phyloP scores from a whole-genome alignment of 1,140 invertebrate genomes.

The Drepana arcuata region DNA sequence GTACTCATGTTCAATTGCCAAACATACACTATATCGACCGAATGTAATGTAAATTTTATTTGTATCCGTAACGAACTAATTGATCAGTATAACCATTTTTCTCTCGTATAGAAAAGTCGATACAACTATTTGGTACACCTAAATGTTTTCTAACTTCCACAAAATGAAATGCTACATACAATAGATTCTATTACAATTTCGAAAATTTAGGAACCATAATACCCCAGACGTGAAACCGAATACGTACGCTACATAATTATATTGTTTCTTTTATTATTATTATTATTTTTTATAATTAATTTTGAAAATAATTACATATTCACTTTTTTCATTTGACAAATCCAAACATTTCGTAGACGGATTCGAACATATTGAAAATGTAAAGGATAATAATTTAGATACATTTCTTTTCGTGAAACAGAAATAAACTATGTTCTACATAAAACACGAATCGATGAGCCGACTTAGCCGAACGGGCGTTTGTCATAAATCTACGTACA shows the following conservation, averaged over 20 bases:
- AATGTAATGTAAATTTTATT: conserved; percentile 46
- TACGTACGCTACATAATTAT: conserved; percentile 63
- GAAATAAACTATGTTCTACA: conserved; percentile 63
- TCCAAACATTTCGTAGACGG: conserved; percentile 65
- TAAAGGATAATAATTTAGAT: conserved; percentile 57
- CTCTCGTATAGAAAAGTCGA: conserved; percentile 64
- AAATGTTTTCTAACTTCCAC: conserved; percentile 63
- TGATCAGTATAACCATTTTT: conserved; percentile 53
- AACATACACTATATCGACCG: too few species aligned
- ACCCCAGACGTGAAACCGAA: conserved; percentile 69
- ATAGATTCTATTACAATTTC: conserved; percentile 72
- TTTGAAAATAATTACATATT: conserved; percentile 68
- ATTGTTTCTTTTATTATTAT: conserved; percentile 48
- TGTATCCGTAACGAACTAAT: conserved; percentile 63
- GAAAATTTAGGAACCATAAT: conserved; percentile 72
- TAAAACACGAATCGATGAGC: conserved; percentile 53
- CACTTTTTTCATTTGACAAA: conserved; percentile 50
- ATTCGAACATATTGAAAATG: conserved; percentile 61
- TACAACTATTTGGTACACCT: conserved; percentile 68
- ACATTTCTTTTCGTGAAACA: conserved; percentile 47
- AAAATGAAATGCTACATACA: conserved; percentile 67
- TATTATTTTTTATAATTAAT: conserved; percentile 60
- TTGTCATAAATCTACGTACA: conserved; percentile 63
- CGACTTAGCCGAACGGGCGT: conserved; percentile 49
- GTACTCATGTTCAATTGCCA: conserved; percentile 66